These are phyloP conservation scores for Carapus acus DNA, from an alignment of 2,797 vertebrate species.

Conservation along the genomic window DNA sequence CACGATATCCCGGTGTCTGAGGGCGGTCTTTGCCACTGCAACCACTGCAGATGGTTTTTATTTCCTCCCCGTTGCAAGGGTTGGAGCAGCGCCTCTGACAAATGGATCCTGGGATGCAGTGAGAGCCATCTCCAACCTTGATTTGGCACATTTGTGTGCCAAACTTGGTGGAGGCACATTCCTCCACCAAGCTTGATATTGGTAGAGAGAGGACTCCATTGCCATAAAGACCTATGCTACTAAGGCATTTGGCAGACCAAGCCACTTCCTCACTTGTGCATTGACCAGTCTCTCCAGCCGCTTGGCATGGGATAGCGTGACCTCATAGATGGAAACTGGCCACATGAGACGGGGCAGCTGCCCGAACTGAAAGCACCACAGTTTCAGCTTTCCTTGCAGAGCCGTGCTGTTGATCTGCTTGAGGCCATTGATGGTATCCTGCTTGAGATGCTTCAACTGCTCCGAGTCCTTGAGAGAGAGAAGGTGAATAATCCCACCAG, in stretches of 20 bases:
- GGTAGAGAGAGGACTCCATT: not conserved
- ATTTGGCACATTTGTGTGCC: constrained; percentile 6
- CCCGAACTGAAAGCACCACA: constrained; percentile 15
- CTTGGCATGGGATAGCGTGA: not conserved
- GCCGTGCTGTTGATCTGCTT: no score
- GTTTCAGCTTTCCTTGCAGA: no score
- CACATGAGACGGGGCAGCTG: constrained; percentile 10
- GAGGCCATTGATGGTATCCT: no score
- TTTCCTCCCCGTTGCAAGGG: constrained; percentile 1
- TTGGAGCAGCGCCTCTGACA: not conserved
- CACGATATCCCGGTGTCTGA: no score
- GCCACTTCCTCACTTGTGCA: constrained; percentile 7
- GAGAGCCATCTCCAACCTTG: constrained; percentile 7
- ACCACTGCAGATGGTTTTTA: constrained; percentile 3
- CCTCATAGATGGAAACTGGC: not conserved
- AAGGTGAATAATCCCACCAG: constrained; percentile 7
- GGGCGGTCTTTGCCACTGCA: no score
- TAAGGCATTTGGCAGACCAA: constrained; percentile 3
- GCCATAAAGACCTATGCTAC: not conserved
- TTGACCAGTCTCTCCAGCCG: constrained; percentile 11
- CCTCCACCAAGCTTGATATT: constrained; percentile 3
- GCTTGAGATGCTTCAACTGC: constrained; percentile 14
- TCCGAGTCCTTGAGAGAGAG: constrained; percentile 15
- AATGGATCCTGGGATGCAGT: not conserved
- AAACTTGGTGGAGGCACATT: no score